phyloP scores from a whole-genome alignment of 1,140 invertebrate species.

The Caenorhabditis latens region DNA sequence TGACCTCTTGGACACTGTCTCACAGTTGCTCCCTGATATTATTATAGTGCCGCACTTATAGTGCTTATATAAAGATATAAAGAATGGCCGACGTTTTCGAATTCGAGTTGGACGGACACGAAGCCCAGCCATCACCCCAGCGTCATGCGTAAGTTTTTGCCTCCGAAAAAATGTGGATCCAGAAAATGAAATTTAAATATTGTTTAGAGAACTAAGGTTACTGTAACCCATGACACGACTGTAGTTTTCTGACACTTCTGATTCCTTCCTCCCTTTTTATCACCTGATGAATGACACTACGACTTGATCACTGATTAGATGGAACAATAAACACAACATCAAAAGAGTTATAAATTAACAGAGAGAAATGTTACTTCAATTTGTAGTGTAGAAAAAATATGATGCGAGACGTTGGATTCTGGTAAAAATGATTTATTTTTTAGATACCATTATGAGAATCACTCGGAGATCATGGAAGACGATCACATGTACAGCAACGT shows the following conservation, averaged over 20 bases:
- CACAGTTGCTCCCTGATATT: conserved; percentile 24
- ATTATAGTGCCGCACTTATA: not conserved
- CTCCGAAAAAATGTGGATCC: not conserved
- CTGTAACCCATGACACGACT: not conserved
- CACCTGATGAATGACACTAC: conserved; percentile 5
- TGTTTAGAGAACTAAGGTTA: not conserved
- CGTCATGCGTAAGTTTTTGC: conserved; percentile 35
- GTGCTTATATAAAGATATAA: not conserved
- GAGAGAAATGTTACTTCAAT: too few relatives aligned
- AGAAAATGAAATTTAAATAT: not conserved
- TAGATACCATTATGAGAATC: conserved; percentile 39
- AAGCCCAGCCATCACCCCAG: conserved; percentile 15
- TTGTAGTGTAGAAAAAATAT: too few relatives aligned
- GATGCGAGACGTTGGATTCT: too few relatives aligned
- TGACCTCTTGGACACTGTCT: conserved; percentile 27
- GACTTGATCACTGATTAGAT: not conserved
- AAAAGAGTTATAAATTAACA: too few relatives aligned
- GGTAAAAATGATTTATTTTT: not conserved
- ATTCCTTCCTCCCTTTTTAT: not conserved
- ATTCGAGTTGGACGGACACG: conserved; percentile 28
- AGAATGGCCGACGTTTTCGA: conserved; percentile 43
- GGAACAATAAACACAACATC: conserved; percentile 11
- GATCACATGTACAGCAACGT: conserved; percentile 50
- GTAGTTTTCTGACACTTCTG: not conserved
- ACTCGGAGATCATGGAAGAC: conserved; percentile 31